A percentile compares a stretch with the other conserved stretches of the same genome.
These are phyloP conservation scores for Trachemys scripta DNA, from an alignment of 2,113 vertebrate genomes.

Conservation along the genomic window DNA sequence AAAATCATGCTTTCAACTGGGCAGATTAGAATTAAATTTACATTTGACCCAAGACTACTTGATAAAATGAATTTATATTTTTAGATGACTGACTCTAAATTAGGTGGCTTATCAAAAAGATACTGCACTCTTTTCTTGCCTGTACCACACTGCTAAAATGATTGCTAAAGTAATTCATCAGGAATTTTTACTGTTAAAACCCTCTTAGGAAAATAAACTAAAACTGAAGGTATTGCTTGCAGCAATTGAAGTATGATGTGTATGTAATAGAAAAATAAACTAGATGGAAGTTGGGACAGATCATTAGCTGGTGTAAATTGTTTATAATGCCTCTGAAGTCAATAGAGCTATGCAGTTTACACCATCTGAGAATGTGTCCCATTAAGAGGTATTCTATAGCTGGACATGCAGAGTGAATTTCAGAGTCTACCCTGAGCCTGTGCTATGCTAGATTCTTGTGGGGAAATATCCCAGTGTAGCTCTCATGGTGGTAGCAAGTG, in stretches of 20 bases:
- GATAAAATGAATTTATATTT: background rate
- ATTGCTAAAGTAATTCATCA: background rate
- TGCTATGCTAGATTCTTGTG: background rate
- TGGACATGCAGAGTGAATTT: background rate
- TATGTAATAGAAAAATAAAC: background rate
- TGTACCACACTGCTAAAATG: background rate
- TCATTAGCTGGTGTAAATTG: background rate
- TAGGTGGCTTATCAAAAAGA: background rate
- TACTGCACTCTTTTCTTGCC: background rate
- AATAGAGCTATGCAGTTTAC: background rate
- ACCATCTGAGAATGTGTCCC: background rate
- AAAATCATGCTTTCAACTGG: background rate
- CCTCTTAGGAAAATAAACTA: background rate
- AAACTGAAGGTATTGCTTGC: background rate
- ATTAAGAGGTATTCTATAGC: background rate
- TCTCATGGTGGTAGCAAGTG: background rate
- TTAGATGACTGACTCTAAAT: background rate
- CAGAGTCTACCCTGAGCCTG: background rate
- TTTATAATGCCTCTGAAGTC: background rate
- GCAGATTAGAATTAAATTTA: background rate
- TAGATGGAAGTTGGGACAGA: background rate
- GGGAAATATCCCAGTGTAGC: background rate
- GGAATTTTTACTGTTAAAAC: slow-evolving; percentile 7
- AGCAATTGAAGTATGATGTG: background rate
- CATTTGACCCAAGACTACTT: background rate